A percentile compares a stretch with the other conserved stretches of the same genome.
Conservation (phyloP, 64 coral and sea anemone genomes). For the Hydrozoanthus tunicans region DNA sequence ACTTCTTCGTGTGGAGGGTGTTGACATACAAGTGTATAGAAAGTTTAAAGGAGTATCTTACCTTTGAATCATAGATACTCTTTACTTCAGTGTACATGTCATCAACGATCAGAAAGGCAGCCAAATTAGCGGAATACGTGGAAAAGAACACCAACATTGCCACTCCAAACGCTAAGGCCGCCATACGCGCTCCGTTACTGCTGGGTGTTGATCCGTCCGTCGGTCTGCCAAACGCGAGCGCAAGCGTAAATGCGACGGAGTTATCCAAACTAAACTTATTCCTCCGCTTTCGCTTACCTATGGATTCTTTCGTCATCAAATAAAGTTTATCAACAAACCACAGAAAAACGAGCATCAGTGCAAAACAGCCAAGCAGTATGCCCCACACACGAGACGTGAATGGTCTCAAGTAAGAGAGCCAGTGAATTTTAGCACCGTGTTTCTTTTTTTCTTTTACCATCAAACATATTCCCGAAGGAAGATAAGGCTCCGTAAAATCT, state of each 20-base stretch:
- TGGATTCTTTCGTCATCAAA: slow-evolving; percentile 27
- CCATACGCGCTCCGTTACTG: slow-evolving; percentile 77
- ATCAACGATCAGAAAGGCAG: slow-evolving; percentile 87
- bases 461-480: slow-evolving; percentile 29
- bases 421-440: slow-evolving; percentile 25
- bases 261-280: slow-evolving; percentile 83
- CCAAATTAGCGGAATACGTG: slow-evolving; percentile 85
- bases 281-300: slow-evolving; percentile 12
- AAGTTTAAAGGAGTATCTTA: neutral
- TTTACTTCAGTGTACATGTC: slow-evolving; percentile 80
- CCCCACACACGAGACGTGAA: slow-evolving; percentile 39
- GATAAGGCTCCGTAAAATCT: slow-evolving; percentile 47
- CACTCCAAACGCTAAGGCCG: slow-evolving; percentile 86
- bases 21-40: too few relatives aligned
- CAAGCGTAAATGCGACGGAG: slow-evolving; percentile 85
- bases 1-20: neutral
- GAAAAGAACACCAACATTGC: slow-evolving; percentile 92
- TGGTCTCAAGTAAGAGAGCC: slow-evolving; percentile 36
- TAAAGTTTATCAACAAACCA: slow-evolving; percentile 58
- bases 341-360: slow-evolving; percentile 28
- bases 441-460: slow-evolving; percentile 55
- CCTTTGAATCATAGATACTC: slow-evolving; percentile 88
- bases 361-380: slow-evolving; percentile 44
- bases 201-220: slow-evolving; percentile 80
- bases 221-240: slow-evolving; percentile 83